These are phyloP conservation scores for Athalia rosae DNA, from an alignment of 2,888 invertebrate species.

Conservation along the genomic window DNA sequence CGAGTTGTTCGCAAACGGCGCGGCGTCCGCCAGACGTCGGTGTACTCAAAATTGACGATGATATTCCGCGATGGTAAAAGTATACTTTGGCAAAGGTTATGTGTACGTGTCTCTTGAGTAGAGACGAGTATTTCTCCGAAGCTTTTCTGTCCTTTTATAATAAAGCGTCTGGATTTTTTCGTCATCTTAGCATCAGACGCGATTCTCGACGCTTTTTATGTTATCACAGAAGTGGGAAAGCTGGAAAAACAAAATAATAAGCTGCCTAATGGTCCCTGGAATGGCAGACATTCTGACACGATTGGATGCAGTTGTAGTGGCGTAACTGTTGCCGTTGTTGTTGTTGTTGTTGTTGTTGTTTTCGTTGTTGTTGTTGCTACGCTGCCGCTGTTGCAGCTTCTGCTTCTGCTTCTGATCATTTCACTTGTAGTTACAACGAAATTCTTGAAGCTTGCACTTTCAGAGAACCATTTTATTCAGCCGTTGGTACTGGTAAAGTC, in stretches of 20 bases:
- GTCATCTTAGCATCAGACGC: conserved; percentile 14
- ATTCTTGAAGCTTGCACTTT: conserved; percentile 33
- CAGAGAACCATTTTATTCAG: conserved; percentile 22
- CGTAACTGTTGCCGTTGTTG: background rate
- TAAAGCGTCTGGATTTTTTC: conserved; percentile 26
- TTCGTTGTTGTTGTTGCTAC: background rate
- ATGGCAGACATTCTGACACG: conserved; percentile 65
- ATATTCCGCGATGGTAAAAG: background rate
- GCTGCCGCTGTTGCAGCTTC: background rate
- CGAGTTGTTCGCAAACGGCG: too few relatives aligned
- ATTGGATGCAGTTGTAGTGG: conserved; percentile 65
- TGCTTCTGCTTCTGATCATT: conserved; percentile 24
- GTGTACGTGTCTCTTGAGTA: background rate
- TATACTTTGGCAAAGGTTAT: background rate
- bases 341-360: conserved; percentile 13
- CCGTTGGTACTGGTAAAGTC: background rate
- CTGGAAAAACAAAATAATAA: conserved; percentile 68
- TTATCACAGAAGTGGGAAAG: conserved; percentile 33
- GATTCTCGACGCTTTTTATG: conserved; percentile 28
- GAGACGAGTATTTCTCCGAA: conserved; percentile 3
- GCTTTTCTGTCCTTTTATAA: background rate
- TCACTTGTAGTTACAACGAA: conserved; percentile 22
- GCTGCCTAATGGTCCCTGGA: conserved; percentile 63
- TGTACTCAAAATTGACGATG: background rate
- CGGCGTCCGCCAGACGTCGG: background rate